A percentile compares a stretch with the other conserved stretches of the same genome.
Conservation (phyloP, 2,888 invertebrate species). For the Nysson spinosus region DNA sequence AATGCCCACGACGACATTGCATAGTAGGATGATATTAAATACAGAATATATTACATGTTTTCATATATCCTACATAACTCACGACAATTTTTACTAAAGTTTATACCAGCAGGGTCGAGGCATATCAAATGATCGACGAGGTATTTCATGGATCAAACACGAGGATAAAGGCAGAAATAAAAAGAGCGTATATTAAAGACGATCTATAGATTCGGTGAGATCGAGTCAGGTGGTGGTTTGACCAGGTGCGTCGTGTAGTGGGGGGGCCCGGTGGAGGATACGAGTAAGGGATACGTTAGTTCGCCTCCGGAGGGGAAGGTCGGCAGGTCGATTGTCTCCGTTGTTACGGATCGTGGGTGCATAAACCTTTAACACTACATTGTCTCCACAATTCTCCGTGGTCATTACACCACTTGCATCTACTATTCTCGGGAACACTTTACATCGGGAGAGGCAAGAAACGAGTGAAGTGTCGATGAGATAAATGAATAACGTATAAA, state of each 20-base stretch:
- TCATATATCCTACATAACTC: too few species aligned
- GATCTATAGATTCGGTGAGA: slow-evolving; percentile 55
- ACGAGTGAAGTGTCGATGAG: neutral
- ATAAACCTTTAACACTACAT: neutral
- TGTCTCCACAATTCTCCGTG: neutral
- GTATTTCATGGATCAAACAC: neutral
- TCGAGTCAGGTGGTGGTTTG: slow-evolving; percentile 65
- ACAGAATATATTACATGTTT: too few species aligned
- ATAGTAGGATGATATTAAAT: too few species aligned
- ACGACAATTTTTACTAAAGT: too few species aligned
- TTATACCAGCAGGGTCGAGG: too few species aligned
- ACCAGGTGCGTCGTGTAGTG: slow-evolving; percentile 62
- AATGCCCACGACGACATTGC: too few species aligned
- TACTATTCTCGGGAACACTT: too few species aligned
- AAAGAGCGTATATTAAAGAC: slow-evolving; percentile 23
- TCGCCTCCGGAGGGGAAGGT: slow-evolving; percentile 59
- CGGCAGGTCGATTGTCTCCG: slow-evolving; percentile 57
- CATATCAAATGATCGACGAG: too few species aligned
- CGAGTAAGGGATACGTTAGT: slow-evolving; percentile 55
- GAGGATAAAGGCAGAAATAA: neutral
- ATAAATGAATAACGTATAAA: neutral
- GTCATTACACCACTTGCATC: too few species aligned
- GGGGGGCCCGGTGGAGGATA: slow-evolving; percentile 47
- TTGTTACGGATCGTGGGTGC: neutral
- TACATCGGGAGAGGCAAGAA: neutral